Evolutionary conservation across 2,888 invertebrate genomes (phyloP).

Genomic region (Pantelozetes paolii): DNA sequence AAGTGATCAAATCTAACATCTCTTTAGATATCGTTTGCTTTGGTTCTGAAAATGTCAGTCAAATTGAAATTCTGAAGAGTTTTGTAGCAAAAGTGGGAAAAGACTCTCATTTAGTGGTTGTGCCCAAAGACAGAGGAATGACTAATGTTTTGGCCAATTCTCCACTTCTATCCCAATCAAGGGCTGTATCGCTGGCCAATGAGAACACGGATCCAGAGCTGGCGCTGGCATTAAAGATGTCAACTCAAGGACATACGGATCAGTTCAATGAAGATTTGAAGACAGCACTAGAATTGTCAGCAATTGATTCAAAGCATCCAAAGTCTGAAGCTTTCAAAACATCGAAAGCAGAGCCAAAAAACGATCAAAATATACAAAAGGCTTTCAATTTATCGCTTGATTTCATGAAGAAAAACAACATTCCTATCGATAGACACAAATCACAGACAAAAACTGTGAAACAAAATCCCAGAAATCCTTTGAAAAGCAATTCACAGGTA

Average conservation of each 20-base stretch:
- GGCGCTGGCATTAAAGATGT: background rate
- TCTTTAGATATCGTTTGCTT: background rate
- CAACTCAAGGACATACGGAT: background rate
- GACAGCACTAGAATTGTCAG: background rate
- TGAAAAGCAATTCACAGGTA: background rate
- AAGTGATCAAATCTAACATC: background rate
- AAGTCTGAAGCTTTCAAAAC: background rate
- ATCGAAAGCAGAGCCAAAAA: background rate
- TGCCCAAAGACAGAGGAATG: background rate
- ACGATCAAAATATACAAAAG: background rate
- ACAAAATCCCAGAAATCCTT: background rate
- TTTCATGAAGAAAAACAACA: background rate
- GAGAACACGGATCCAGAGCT: background rate
- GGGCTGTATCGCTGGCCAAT: background rate
- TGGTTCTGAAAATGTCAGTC: background rate
- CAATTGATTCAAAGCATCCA: too few relatives aligned
- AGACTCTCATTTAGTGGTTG: background rate
- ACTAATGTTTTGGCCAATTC: background rate
- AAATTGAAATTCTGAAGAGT: background rate
- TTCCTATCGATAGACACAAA: background rate
- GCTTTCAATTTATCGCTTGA: background rate
- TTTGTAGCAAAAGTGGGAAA: background rate
- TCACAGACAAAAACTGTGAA: background rate
- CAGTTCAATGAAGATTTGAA: background rate
- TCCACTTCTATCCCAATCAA: background rate